These are phyloP conservation scores for Nyctalus aviator DNA, from an alignment of 2,797 vertebrate genomes.

Conservation along the genomic window DNA sequence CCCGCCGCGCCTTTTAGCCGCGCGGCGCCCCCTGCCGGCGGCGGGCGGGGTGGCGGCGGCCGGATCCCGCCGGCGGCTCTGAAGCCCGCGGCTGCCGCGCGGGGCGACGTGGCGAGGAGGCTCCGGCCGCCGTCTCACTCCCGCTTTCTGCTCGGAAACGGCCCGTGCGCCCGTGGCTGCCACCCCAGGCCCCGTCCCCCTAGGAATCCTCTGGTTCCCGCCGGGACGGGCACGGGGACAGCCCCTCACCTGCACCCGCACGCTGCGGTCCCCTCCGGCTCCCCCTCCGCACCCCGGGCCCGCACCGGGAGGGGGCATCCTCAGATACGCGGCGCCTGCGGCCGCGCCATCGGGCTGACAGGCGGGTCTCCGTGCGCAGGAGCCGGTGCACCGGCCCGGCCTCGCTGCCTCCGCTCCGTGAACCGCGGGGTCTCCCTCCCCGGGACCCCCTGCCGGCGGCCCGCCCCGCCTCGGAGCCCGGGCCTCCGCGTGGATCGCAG, in stretches of 20 bases:
- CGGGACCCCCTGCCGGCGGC: neutral
- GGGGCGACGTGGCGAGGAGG: accelerated
- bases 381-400: neutral
- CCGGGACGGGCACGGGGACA: neutral
- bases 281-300: too few relatives aligned
- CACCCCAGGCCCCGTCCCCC: neutral
- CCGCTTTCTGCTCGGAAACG: neutral
- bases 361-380: neutral
- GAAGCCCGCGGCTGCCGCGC: accelerated
- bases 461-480: neutral
- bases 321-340: neutral
- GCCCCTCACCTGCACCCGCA: neutral
- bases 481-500: neutral
- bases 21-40: constrained; percentile 85
- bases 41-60: neutral
- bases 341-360: neutral
- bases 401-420: neutral
- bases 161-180: neutral
- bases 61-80: neutral
- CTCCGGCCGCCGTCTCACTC: neutral
- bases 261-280: accelerated
- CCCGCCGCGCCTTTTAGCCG: constrained; percentile 63
- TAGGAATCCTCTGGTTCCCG: neutral
- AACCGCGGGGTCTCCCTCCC: neutral
- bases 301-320: neutral